Evolutionary conservation across 2,797 vertebrate genomes (phyloP).

Genomic region (Phoxinus dragarum): DNA sequence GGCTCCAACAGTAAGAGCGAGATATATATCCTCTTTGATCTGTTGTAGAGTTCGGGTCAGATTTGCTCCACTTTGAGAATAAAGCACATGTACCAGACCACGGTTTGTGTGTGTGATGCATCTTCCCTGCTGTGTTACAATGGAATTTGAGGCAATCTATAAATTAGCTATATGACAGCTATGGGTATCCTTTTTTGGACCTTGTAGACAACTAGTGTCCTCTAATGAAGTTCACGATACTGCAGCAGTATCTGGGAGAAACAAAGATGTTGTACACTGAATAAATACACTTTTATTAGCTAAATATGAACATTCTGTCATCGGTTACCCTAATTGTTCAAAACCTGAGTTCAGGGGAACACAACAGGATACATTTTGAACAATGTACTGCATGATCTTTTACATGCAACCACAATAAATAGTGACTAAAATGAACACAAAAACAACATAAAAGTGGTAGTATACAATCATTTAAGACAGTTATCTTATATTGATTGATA

Average conservation of each 20-base stretch:
- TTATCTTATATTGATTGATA: neutral
- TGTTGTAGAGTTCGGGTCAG: conserved; percentile 15
- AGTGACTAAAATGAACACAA: neutral
- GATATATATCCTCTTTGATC: conserved; percentile 41
- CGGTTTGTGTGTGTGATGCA: conserved; percentile 10
- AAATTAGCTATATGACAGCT: conserved; percentile 25
- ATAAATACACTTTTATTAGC: neutral
- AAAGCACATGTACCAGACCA: conserved; percentile 1
- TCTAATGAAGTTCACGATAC: conserved; percentile 13
- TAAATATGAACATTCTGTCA: neutral
- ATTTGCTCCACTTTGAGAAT: conserved; percentile 27
- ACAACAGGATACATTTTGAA: neutral
- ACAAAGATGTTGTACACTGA: neutral
- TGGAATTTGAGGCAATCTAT: conserved; percentile 19
- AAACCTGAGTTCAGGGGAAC: neutral
- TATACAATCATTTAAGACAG: neutral
- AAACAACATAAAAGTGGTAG: neutral
- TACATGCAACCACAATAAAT: neutral
- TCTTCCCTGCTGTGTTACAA: conserved; percentile 32
- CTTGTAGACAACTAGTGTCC: neutral
- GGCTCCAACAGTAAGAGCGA: conserved; percentile 29
- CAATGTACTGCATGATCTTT: neutral
- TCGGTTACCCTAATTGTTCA: neutral
- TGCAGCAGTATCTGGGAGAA: neutral
- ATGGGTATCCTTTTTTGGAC: neutral